phyloP scores from a whole-genome alignment of 2,888 invertebrate species.

The Neria commutata region DNA sequence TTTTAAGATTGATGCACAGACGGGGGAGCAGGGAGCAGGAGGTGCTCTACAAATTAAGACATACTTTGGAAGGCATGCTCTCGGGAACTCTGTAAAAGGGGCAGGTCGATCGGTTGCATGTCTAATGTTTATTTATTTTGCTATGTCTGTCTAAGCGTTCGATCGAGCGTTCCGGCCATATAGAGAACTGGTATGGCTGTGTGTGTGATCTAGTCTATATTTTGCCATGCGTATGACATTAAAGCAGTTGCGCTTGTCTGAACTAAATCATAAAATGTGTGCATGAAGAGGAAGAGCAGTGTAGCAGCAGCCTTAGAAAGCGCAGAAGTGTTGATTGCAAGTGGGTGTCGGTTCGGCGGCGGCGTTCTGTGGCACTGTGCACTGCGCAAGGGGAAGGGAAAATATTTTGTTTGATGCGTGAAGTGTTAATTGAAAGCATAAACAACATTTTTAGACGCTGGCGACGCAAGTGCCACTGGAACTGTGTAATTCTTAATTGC shows the following conservation, averaged over 20 bases:
- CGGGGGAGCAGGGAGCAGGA: no score
- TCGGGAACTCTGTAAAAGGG: no score
- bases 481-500: background rate
- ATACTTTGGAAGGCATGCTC: slow-evolving; percentile 42
- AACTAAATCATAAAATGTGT: no score
- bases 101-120: background rate
- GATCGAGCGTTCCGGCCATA: slow-evolving; percentile 20
- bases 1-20: slow-evolving; percentile 35
- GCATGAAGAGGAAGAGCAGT: no score
- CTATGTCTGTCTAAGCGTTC: background rate
- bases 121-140: background rate
- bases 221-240: background rate
- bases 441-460: background rate
- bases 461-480: background rate
- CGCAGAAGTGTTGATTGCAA: no score
- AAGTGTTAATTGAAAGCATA: slow-evolving; percentile 3
- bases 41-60: slow-evolving; percentile 47
- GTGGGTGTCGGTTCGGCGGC: no score
- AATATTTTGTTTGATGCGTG: background rate
- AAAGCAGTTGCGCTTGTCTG: no score
- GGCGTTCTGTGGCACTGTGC: no score
- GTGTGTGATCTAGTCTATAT: background rate
- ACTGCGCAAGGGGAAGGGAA: no score
- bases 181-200: no score
- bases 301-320: no score